Base-by-base conservation (phyloP, 2,797 vertebrate species). In the Sphenodon punctatus region DNA sequence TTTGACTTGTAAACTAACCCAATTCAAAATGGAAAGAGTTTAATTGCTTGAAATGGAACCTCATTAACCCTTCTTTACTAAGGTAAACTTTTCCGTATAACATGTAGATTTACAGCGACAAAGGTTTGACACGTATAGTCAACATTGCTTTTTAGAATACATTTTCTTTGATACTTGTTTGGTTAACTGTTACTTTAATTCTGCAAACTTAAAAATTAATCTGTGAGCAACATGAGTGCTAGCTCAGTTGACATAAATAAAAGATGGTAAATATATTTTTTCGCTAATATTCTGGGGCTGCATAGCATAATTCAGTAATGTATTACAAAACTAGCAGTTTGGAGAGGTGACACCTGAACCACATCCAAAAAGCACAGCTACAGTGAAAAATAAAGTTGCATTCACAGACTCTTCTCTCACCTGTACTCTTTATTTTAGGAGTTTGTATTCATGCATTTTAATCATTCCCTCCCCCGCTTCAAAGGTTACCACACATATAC, bases 311-410 rank as follows among this genome's bases (percentile, higher is more conserved):
- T 7, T 56, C 64, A 56, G 41, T 32, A 74, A 3, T 17, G 2
- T 7, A 68, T 65, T 51, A 88, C 13, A 87, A 78, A 51, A 79
- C 59, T 51, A 75, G 64, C 36, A 58, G 27, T 25, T 23, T 41
- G 69, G 65, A 82, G 27, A 76, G 63, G 8, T 81, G 59, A 85
- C 20, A 79, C 60, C 25, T 64, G 73, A 51, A 79, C 65, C 49
- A 67, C 10, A 5, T 82, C 19, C 19, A 84, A 27, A 72, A 20
- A 82, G 55, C 1, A 12, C 53, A 2, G 6, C 6, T 46, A 56
- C 19, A 63, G n/a, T 43, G 49, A 70, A 4, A 72, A 41, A 7
- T 72, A 58, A 10, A n/a, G n/a, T n/a, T n/a, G n/a, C n/a, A n/a
- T n/a, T n/a, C n/a, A n/a, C n/a, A n/a, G n/a, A n/a, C n/a, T n/a